Evolutionary conservation across 2,797 vertebrate species (phyloP).

Genomic region (Cirrhinus molitorella): DNA sequence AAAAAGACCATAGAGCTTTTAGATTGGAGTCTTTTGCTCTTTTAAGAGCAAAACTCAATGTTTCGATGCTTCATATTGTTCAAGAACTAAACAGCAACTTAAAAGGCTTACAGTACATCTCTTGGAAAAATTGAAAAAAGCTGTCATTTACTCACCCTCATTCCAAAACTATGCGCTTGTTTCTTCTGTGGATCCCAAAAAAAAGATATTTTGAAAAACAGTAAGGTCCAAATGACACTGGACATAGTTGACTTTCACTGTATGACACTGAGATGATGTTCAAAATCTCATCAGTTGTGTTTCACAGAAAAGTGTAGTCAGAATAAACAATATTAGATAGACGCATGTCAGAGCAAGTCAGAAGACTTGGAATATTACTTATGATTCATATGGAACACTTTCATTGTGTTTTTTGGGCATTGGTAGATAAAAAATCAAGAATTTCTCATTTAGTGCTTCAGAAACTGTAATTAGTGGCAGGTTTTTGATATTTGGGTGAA

Average conservation of each 20-base stretch:
- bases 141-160: neutral
- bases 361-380: neutral
- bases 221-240: neutral
- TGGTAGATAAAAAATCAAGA: too few relatives aligned
- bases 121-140: neutral
- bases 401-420: neutral
- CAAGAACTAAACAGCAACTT: neutral
- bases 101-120: neutral
- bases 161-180: neutral
- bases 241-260: neutral
- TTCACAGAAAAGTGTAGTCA: too few relatives aligned
- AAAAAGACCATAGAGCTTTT: too few relatives aligned
- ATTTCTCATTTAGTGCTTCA: neutral
- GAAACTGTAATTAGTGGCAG: neutral
- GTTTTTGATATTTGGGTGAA: neutral
- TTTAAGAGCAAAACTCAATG: too few relatives aligned
- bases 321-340: too few relatives aligned
- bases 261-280: neutral
- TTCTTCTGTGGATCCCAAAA: neutral
- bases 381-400: neutral
- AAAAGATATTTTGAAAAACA: too few relatives aligned
- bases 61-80: neutral
- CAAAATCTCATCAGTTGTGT: neutral
- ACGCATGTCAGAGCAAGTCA: too few relatives aligned
- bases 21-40: too few relatives aligned